Base-by-base conservation (phyloP, 2,888 invertebrate species). In the Cancer borealis region DNA sequence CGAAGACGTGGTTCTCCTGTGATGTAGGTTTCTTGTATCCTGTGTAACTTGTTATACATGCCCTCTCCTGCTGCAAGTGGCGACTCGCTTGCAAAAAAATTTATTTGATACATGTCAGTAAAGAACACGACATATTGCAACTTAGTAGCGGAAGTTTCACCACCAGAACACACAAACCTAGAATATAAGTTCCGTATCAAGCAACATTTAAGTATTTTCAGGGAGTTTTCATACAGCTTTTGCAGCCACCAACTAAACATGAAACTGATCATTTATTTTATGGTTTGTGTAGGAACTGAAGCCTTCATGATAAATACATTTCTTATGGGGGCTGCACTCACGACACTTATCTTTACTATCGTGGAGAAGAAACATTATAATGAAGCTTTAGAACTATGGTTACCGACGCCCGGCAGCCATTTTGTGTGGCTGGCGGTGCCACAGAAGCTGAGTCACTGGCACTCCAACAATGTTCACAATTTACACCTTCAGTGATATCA, bases 341-440 rank as follows among this genome's bases (percentile, higher is more conserved):
- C 73, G 6, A 26, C n/a, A 26, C 6, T 26, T 26, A 26, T 5
- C 26, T 10, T 26, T 21, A 14, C 6, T 8, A 26, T n/a, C 8
- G 26, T 8, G 73, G n/a, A 73, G n/a, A 8, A n/a, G 54, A 54
- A 26, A 2, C 5, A 26, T 73, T 73, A 21, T 26, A 26, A 26
- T 73, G 6, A 73, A 73, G 73, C 73, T 73, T 2, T n/a, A 21
- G 5, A 73, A 54, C 54, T 3, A 21, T 66, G 66, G n/a, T 30
- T 39, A 39, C 12, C 30, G 17, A 84, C 39, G 2, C 73, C n/a
- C 26, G n/a, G 79, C 8, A 30, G 39, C 84, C 84, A 84, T 84
- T 84, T 84, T 84, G 84, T 84, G 84, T 84, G 3, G 14, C 84
- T 14, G 39, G 84, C 84, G 84, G 84, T 84, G 84, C 84, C 84